Evolutionary conservation across 2,888 invertebrate species (phyloP).

Genomic region (Invenusta paracnida): DNA sequence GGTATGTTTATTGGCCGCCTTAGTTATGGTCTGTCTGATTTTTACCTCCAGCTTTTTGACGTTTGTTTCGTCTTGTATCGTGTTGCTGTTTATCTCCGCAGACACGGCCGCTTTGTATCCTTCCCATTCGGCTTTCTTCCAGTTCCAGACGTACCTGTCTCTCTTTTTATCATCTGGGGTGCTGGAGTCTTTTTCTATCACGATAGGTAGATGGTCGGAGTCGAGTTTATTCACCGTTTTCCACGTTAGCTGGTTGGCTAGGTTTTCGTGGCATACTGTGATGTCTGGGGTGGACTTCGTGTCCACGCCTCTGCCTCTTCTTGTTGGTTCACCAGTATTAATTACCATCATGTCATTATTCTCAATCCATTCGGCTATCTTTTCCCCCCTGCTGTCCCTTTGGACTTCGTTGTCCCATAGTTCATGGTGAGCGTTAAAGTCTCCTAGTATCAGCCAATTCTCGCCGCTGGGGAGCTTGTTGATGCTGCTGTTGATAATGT

Average conservation of each 20-base stretch:
- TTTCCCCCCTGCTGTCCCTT: background rate
- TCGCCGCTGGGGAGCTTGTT: background rate
- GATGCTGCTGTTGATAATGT: background rate
- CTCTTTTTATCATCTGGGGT: background rate
- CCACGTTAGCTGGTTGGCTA: background rate
- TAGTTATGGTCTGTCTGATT: background rate
- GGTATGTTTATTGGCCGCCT: background rate
- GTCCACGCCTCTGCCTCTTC: background rate
- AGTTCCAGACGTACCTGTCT: background rate
- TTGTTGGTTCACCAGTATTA: background rate
- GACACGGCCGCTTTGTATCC: background rate
- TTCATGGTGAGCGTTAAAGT: background rate
- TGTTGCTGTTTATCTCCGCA: background rate
- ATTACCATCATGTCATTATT: background rate
- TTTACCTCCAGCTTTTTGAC: background rate
- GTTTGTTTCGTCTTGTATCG: background rate
- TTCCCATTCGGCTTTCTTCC: background rate
- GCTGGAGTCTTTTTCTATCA: background rate
- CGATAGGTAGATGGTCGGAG: background rate
- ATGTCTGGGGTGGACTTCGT: background rate
- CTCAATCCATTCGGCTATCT: slow-evolving; percentile 6
- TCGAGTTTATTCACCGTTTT: slow-evolving; percentile 5
- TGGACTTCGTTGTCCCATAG: slow-evolving; percentile 9
- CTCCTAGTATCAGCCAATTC: background rate
- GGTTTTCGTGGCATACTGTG: background rate